Base-by-base conservation (phyloP, 2,888 invertebrate species). In the Lithophane semibrunnea region DNA sequence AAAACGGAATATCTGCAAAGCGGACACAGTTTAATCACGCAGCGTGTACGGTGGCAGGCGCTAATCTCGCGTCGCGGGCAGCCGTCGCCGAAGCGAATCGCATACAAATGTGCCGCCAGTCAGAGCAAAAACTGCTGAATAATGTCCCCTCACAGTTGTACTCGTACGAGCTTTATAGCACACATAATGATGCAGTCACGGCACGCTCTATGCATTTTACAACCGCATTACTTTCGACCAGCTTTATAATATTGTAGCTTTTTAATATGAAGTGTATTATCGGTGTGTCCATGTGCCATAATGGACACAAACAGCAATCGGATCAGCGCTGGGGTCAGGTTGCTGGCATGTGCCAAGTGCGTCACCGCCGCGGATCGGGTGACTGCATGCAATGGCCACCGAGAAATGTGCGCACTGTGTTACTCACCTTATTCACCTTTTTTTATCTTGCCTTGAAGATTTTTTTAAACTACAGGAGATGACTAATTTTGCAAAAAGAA, bases 1-100 rank as follows among this genome's bases (percentile, higher is more conserved):
- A 88, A 85, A 88, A 90, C 85, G 84, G 89, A 90, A 92, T 93
- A 92, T 90, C 91, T 92, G 88, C 89, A 89, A 89, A 91, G 91
- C 92, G 92, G 93, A 93, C 94, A 94, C 94, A 92, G 94, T 94
- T 94, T 95, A 95, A 95, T 95, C 94, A 94, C 93, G 92, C 93
- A 90, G 90, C 89, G 90, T 92, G 90, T 91, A 91, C 90, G 89
- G 88, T 88, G 91, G 91, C 91, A 92, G 92, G 91, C 93, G 93
- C 94, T 95, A 95, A 96, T 95, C 94, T 94, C 93, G 92, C 93
- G 91, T 92, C 93, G 92, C 93, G 91, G 92, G 90, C 93, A 92
- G 91, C 93, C 92, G 90, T 90, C 93, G 92, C 93, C 93, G 92
- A 91, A 94, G 94, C 94, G 95, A 93, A 95, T 94, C 93, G 94